Percentiles rank a stretch among this genome's conserved stretches.
phyloP scores from a whole-genome alignment of 2,113 vertebrate genomes.

The Numida meleagris region DNA sequence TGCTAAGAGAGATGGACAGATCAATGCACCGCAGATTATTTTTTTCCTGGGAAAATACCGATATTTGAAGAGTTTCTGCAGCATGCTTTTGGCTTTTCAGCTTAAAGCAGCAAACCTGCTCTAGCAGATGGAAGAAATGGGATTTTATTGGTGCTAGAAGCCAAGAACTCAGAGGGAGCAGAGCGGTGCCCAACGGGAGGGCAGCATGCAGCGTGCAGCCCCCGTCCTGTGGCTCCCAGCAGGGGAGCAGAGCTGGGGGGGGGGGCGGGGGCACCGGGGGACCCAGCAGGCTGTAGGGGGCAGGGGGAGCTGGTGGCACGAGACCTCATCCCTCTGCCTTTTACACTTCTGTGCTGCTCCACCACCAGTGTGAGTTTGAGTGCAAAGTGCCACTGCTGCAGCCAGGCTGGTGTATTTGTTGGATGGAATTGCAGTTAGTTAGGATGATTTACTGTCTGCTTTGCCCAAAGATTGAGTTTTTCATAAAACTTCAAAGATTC shows the following conservation, averaged over 20 bases:
- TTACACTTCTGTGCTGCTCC: fast-evolving
- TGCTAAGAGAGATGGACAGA: neutral
- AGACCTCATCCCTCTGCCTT: neutral
- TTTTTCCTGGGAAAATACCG: neutral
- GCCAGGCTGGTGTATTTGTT: neutral
- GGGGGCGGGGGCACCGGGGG: neutral
- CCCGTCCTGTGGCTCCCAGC: too few species aligned
- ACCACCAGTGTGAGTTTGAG: neutral
- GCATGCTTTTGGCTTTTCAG: neutral
- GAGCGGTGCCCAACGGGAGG: fast-evolving
- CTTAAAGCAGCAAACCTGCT: neutral
- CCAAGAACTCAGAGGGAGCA: fast-evolving
- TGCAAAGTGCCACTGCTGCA: neutral
- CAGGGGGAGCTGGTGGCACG: neutral
- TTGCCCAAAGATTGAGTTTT: neutral
- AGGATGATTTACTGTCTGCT: neutral
- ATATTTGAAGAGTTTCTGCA: neutral
- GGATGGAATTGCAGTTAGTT: neutral
- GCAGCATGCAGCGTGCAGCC: neutral
- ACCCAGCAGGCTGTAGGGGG: neutral
- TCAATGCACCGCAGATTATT: neutral
- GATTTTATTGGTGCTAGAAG: neutral
- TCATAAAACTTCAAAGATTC: neutral
- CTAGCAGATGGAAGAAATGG: neutral
- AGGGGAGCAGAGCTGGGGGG: neutral